Conservation (phyloP, 2,113 vertebrate genomes). For the Tichodroma muraria region DNA sequence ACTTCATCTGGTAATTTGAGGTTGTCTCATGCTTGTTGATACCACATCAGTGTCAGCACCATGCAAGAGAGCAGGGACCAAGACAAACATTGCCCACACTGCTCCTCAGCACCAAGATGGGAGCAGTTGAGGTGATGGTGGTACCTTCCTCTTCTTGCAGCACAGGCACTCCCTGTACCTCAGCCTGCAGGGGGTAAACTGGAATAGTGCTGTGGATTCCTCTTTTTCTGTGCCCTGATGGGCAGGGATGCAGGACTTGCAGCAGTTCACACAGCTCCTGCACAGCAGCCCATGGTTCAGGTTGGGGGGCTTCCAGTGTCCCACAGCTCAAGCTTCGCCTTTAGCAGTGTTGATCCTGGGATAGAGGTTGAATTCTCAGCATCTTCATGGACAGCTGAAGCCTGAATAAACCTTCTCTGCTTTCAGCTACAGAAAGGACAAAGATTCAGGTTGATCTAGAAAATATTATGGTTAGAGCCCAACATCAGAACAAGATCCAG, state of each 20-base stretch:
- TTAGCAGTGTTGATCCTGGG: not conserved
- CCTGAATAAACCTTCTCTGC: not conserved
- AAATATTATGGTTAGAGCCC: not conserved
- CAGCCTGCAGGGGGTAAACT: not conserved
- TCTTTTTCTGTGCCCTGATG: not conserved
- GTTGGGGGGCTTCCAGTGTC: not conserved
- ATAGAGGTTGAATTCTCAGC: not conserved
- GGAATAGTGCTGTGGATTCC: not conserved
- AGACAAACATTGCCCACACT: not conserved
- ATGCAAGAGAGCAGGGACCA: not conserved
- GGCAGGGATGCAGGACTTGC: not conserved
- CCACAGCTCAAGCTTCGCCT: not conserved
- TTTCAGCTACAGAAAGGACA: not conserved
- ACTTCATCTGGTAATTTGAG: not conserved
- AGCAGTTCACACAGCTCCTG: not conserved
- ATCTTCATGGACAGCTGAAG: not conserved
- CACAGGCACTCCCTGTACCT: not conserved
- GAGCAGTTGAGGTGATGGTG: not conserved
- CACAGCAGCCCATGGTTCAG: not conserved
- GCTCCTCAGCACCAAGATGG: not conserved
- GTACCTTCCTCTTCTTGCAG: not conserved
- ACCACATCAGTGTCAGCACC: not conserved
- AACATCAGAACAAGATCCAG: not conserved
- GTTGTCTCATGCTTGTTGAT: not conserved
- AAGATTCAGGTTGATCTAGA: not conserved